These are phyloP conservation scores for Sebastes trivittatus DNA, from an alignment of 2,797 vertebrate species.

Conservation along the genomic window DNA sequence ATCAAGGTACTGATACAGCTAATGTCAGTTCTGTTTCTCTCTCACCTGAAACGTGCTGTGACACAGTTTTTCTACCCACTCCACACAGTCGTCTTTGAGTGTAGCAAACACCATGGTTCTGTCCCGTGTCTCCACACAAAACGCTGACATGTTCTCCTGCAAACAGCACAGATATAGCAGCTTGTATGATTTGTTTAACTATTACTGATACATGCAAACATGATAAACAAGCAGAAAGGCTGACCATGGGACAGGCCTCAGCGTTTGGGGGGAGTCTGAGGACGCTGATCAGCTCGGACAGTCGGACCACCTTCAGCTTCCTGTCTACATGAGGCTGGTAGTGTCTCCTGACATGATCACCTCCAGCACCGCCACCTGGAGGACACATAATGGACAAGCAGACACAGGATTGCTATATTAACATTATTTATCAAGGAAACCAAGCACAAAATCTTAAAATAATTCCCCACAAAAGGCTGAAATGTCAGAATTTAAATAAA, in stretches of 20 bases:
- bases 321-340: conserved; percentile 67
- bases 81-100: conserved; percentile 79
- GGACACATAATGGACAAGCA: not conserved
- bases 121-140: conserved; percentile 88
- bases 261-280: conserved; percentile 79
- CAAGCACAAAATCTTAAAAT: not conserved
- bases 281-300: conserved; percentile 88
- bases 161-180: not conserved
- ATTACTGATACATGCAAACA: not conserved
- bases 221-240: not conserved
- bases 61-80: conserved; percentile 90
- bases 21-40: not conserved
- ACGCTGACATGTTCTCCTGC: conserved; percentile 85
- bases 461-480: not conserved
- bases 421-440: not conserved
- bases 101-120: conserved; percentile 89
- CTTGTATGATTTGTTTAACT: not conserved
- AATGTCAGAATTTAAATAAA: no score
- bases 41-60: conserved; percentile 87
- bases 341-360: conserved; percentile 61
- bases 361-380: conserved; percentile 37
- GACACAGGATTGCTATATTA: not conserved
- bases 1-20: not conserved
- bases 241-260: conserved; percentile 85
- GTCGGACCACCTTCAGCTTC: conserved; percentile 86